phyloP scores from a whole-genome alignment of 2,888 invertebrate genomes.

The Microctonus aethiopoides region DNA sequence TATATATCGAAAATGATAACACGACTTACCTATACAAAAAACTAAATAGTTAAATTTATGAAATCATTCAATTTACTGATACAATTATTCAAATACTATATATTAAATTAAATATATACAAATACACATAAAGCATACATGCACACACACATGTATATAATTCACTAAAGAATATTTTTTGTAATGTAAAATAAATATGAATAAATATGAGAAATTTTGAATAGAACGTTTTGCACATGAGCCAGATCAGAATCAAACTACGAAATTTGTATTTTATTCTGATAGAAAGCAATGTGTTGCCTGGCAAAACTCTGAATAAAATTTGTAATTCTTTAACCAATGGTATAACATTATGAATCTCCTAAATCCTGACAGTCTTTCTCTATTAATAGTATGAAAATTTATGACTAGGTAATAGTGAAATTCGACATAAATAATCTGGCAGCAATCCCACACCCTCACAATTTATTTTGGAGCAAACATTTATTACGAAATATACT shows the following conservation, averaged over 20 bases:
- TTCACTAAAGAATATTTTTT: not conserved
- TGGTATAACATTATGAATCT: constrained; percentile 42
- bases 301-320: constrained; percentile 35
- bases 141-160: not conserved
- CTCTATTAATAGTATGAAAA: constrained; percentile 47
- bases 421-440: constrained; percentile 38
- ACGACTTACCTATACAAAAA: constrained; percentile 36
- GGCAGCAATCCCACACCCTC: constrained; percentile 34
- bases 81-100: constrained; percentile 3
- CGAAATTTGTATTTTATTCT: not conserved
- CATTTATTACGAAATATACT: constrained; percentile 7
- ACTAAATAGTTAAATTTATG: not conserved
- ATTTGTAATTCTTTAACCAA: constrained; percentile 46
- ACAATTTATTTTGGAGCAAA: constrained; percentile 28
- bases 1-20: not conserved
- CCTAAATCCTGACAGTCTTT: constrained; percentile 40
- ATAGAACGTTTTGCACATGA: constrained; percentile 15
- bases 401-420: constrained; percentile 42
- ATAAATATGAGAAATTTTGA: not conserved
- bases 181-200: not conserved
- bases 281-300: constrained; percentile 27
- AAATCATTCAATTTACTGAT: constrained; percentile 2
- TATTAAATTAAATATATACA: not conserved
- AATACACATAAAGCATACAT: not conserved
- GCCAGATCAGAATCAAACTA: not conserved